Base-by-base conservation (phyloP, 2,113 vertebrate genomes). In the Pseudois nayaur region DNA sequence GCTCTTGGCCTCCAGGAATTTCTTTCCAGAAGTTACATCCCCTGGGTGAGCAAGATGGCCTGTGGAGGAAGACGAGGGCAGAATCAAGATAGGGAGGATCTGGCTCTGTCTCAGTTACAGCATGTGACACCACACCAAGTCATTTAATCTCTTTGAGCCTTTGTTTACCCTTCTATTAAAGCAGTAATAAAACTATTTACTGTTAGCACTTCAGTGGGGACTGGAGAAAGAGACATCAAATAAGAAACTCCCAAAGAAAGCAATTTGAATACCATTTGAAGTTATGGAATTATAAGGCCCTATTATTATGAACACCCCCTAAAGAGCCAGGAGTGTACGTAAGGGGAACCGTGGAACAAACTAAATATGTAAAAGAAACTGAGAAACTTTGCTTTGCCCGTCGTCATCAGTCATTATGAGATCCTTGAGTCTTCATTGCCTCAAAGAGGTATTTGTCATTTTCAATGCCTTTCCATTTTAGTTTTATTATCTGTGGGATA, bases 401-500 rank as follows among this genome's bases (percentile, higher is more conserved):
- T 31, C 5, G 0, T 16, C 43, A 59, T 59, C 12, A 25, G n/a
- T 91, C n/a, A 84, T 89, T 62, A 52, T 0, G 12, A 86, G 36
- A 86, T 76, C 14, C 27, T 74, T 19, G 40, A 62, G 19, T 8
- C 52, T 96, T 40, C 29, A 29, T 94, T 89, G 82, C 21, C 31
- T 93, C 11, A 6, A 89, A 55, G 55, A 92, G 48, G 16, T n/a
- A 60, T 64, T 43, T 71, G 17, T 87, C 62, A 94, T 36, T 64
- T 95, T 48, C 11, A 78, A 16, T 55, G 31, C 62, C 62, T 95
- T 93, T 55, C 43, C 11, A 79, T 95, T 96, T 95, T 92, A 21
- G 27, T 89, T 97, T 90, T 94, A 74, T 95, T 87, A 85, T n/a
- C 84, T 89, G 12, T 57, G 40, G 31, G 11, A 48, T 88, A 88